Percentiles rank a stretch among this genome's conserved stretches.
These are phyloP conservation scores for Scartelaos histophorus DNA, from an alignment of 2,113 vertebrate genomes.

Conservation along the genomic window DNA sequence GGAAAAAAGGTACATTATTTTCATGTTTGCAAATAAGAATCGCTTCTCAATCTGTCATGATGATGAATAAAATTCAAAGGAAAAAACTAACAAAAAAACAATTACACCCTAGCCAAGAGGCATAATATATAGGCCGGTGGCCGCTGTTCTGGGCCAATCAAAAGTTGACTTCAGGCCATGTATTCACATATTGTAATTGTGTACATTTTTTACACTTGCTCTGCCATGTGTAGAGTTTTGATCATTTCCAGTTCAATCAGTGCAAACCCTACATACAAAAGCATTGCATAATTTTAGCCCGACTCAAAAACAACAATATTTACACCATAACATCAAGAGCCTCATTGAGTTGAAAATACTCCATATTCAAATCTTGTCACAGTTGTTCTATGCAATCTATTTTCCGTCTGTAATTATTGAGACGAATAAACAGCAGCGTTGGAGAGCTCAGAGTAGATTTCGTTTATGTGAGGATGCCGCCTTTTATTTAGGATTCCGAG, in stretches of 20 bases:
- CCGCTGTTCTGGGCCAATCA: no score
- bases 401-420: slow-evolving; percentile 1
- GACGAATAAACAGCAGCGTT: slow-evolving; percentile 23
- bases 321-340: background rate
- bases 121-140: no score
- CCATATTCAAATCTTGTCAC: background rate
- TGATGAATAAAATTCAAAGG: no score
- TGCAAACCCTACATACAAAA: background rate
- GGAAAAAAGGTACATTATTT: no score
- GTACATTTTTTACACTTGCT: no score
- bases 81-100: no score
- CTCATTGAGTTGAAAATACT: background rate
- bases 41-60: no score
- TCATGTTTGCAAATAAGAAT: no score
- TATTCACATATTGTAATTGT: no score
- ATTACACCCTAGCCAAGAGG: background rate
- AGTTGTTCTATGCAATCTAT: background rate
- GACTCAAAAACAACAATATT: background rate
- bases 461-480: slow-evolving; percentile 18
- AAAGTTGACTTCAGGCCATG: no score
- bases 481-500: slow-evolving; percentile 32
- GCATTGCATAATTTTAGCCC: background rate
- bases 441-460: slow-evolving; percentile 12
- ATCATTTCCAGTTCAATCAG: background rate
- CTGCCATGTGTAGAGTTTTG: background rate